These are phyloP conservation scores for Sphecodes monilicornis DNA, from an alignment of 2,888 invertebrate species.

Conservation along the genomic window DNA sequence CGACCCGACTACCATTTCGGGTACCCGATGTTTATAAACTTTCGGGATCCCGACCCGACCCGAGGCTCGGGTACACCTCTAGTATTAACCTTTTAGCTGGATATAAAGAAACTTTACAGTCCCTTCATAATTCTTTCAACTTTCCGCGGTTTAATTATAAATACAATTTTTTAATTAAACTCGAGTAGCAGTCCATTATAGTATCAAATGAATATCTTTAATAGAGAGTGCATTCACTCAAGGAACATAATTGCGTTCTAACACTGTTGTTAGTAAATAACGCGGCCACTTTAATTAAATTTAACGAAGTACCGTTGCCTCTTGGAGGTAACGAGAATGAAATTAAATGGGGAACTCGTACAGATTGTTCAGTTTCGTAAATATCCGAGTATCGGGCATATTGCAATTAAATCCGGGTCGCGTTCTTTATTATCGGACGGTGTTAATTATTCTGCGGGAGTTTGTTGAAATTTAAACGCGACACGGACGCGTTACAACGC, in stretches of 20 bases:
- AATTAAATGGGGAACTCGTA: neutral
- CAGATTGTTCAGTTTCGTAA: neutral
- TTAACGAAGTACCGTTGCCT: neutral
- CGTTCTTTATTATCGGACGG: neutral
- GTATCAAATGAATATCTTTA: neutral
- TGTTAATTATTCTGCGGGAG: neutral
- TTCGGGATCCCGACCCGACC: too few relatives aligned
- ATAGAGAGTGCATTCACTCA: neutral
- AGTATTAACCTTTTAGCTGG: too few relatives aligned
- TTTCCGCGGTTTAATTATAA: neutral
- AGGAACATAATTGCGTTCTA: neutral
- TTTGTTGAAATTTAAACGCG: constrained; percentile 35
- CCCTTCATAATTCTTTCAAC: too few relatives aligned
- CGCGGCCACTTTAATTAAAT: neutral
- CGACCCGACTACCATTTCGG: too few relatives aligned
- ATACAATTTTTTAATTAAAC: neutral
- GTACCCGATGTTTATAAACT: too few relatives aligned
- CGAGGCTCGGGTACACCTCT: too few relatives aligned
- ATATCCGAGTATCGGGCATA: neutral
- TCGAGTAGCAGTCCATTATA: neutral
- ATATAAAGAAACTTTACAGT: too few relatives aligned
- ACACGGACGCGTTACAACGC: neutral
- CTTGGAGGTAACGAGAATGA: neutral
- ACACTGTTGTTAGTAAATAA: neutral
- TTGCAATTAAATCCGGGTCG: constrained; percentile 1